These are phyloP conservation scores for Melanotus villosus DNA, from an alignment of 2,888 invertebrate species.

Conservation along the genomic window DNA sequence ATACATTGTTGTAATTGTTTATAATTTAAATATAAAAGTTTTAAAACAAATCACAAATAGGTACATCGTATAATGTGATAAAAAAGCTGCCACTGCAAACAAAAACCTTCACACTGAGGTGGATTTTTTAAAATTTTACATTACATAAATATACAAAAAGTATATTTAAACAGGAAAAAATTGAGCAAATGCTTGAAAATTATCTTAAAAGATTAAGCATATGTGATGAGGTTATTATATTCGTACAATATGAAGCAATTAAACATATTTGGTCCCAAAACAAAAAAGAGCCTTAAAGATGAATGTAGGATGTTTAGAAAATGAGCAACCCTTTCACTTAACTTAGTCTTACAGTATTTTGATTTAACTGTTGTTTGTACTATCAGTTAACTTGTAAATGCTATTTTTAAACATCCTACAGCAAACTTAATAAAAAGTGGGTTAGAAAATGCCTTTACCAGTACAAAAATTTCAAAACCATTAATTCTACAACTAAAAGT, in stretches of 20 bases:
- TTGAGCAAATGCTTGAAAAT: conserved; percentile 31
- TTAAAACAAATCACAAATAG: conserved; percentile 44
- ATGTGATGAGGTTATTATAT: background rate
- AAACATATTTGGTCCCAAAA: conserved; percentile 44
- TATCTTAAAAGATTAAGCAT: background rate
- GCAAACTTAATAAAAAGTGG: background rate
- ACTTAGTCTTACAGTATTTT: conserved; percentile 6
- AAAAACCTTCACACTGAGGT: background rate
- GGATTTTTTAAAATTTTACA: conserved; percentile 6
- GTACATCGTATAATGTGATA: conserved; percentile 38
- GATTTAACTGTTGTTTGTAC: conserved; percentile 28
- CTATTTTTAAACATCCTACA: conserved; percentile 4
- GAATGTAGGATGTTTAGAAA: conserved; percentile 19
- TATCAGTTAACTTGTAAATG: conserved; percentile 9
- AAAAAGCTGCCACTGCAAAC: conserved; percentile 38
- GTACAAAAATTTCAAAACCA: background rate
- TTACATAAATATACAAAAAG: background rate
- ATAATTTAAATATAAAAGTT: conserved; percentile 42
- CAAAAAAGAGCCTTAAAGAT: conserved; percentile 22
- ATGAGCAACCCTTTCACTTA: background rate
- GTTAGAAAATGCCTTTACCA: background rate
- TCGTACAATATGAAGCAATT: conserved; percentile 11
- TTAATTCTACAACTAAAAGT: conserved; percentile 6
- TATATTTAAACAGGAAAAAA: conserved; percentile 19
- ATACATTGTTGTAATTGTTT: conserved; percentile 39